Evolutionary conservation across 2,113 vertebrate species (phyloP), one percentile per base, ranked within the genome.

Genomic region (Phaethon lepturus): DNA sequence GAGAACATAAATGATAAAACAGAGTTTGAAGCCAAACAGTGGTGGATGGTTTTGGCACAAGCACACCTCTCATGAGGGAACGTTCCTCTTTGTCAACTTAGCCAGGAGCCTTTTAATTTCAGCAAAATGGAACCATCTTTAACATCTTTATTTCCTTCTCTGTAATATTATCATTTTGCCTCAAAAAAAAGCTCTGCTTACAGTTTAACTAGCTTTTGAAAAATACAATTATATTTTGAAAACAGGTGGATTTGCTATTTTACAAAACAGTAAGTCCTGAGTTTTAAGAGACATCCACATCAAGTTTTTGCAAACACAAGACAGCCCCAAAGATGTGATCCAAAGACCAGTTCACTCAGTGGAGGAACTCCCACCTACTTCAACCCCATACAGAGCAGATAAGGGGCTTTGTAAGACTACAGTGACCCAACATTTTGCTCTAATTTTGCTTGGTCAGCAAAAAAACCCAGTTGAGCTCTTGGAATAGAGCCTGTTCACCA

Each of bases 101-200:
- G 89, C 93, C 91, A 97, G 69, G 19, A 96, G 85, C 69, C 76
- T 95, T 95, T 97, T 97, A 82, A 94, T 87, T 96, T 87, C 94
- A 92, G 90, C 74, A 58, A 59, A 74, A 66, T 9, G 19, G 69
- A 85, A 71, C 77, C 76, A 29, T 38, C 89, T 90, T 53, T 52
- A 58, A 94, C 55, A 82, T 93, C 91, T 96, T 74, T 69, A 84
- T 96, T 93, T 58, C 13, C 49, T 69, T 72, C 59, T n/a, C 62
- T 62, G 23, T 33, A 86, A 50, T 13, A 31, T 0, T 0, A 67
- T 74, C 7, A 0, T 63, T 85, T 64, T 47, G 18, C 42, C 24
- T 79, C 74, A 76, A 33, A 53, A 91, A 40, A 19, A 38, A 17
- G 10, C 10, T 50, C 11, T 64, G 11, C 24, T 42, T 50, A 11